Evolutionary conservation across 1,140 invertebrate species (phyloP), one percentile per base, ranked within the genome.

Genomic region (Bactericera cockerelli): DNA sequence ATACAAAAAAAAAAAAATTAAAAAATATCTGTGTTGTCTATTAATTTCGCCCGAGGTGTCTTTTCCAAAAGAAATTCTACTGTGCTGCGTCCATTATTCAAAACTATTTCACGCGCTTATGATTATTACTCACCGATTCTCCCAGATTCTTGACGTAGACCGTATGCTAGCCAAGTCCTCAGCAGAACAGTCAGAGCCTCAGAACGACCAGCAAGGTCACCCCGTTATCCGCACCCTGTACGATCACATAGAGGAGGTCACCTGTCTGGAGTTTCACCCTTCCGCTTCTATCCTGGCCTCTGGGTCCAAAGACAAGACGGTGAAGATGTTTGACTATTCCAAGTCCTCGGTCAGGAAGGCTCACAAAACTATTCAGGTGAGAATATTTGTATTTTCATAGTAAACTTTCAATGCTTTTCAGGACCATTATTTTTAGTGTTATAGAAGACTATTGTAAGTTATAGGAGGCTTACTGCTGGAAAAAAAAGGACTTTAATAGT

Each of bases 161-260:
- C 78, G 92, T 63, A 99, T 99, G 92, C 75, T 99, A 64, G 92
- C 93, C 0, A 98, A 97, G 68, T 89, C 86, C 1, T 86, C 87
- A 4, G 86, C 88, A 1, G 89, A 93, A 68, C 87, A 85, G 66
- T 79, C 84, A 67, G 82, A 84, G 63, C 82, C 80, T 14, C 71
- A 71, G 25, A 63, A 65, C 24, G 65, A 64, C 33, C 33, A 72
- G 71, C 83, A 94, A 67, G 90, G 90, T 0, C 95, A 99, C 76
- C 96, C 96, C 1, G 95, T 99, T 26, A 98, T 99, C 63, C 78
- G 95, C 60, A 99, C 96, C 4, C 74, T 99, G n/a, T 99, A 98
- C 70, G 96, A 98, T 73, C 95, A 99, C 70, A 81, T 90, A 53
- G 93, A 96, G 74, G 96, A 99, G 78, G 94, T 99, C 0, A 96